A percentile compares a stretch with the other conserved stretches of the same genome.
Conservation (phyloP, 2,797 vertebrate genomes). For the Ptychobarbus kaznakovi region DNA sequence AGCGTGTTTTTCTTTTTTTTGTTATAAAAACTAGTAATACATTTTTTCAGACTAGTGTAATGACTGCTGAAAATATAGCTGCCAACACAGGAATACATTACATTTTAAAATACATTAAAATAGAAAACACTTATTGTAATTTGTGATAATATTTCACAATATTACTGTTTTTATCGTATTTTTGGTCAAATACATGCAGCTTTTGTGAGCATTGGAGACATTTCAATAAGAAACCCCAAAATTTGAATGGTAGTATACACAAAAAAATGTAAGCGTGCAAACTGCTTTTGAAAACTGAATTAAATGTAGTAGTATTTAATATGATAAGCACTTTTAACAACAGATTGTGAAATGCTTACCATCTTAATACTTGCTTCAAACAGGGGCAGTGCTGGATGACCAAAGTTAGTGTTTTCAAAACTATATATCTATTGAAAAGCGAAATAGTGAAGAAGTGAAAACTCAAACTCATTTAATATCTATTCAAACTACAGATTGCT, state of each 20-base stretch:
- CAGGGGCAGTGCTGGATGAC: background rate
- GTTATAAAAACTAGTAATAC: background rate
- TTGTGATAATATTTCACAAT: background rate
- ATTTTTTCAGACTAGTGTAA: background rate
- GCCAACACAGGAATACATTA: background rate
- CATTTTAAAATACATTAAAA: background rate
- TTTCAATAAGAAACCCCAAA: background rate
- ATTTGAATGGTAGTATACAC: background rate
- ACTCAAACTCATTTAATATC: constrained; percentile 12
- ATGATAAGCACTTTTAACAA: background rate
- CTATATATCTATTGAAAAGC: background rate
- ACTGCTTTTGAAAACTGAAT: background rate
- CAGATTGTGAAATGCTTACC: background rate
- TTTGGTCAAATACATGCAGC: background rate
- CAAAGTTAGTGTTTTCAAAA: no score
- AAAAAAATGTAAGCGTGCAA: background rate
- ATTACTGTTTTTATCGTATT: background rate
- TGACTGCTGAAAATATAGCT: background rate
- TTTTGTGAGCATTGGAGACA: background rate
- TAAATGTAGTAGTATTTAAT: background rate
- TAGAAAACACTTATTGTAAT: background rate
- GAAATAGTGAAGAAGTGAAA: background rate
- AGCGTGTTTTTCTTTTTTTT: background rate
- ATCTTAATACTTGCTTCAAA: background rate
- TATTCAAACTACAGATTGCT: background rate